These are phyloP conservation scores for Archocentrus centrarchus DNA, from an alignment of 2,113 vertebrate genomes.

Conservation along the genomic window DNA sequence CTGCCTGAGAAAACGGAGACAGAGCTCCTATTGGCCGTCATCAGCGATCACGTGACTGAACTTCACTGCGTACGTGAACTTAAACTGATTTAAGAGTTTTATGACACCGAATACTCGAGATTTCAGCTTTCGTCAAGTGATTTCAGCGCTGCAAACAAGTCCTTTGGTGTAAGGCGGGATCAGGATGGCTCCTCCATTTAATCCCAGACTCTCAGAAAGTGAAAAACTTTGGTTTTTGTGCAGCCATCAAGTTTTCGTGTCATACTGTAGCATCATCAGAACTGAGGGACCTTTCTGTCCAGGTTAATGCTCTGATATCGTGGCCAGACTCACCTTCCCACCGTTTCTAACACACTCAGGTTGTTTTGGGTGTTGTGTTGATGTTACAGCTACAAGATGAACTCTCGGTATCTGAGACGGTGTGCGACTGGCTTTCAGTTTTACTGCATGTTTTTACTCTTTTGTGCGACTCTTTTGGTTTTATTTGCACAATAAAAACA, in stretches of 20 bases:
- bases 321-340: neutral
- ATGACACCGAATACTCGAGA: neutral
- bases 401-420: too few relatives aligned
- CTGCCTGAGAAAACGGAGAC: neutral
- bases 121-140: neutral
- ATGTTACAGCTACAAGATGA: neutral
- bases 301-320: neutral
- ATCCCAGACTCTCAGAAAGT: neutral
- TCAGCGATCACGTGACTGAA: neutral
- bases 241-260: neutral
- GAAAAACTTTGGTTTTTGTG: neutral
- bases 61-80: accelerated
- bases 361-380: accelerated
- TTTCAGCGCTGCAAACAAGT: too few relatives aligned
- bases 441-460: neutral
- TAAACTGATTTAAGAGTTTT: neutral
- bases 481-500: neutral
- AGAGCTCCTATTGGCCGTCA: neutral
- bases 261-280: neutral
- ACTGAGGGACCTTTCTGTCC: neutral
- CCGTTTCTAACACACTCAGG: accelerated
- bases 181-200: too few relatives aligned
- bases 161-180: too few relatives aligned
- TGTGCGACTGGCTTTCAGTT: neutral
- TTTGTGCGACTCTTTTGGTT: neutral